Evolutionary conservation across 2,113 vertebrate genomes (phyloP).

Genomic region (Sinosuthora webbiana): DNA sequence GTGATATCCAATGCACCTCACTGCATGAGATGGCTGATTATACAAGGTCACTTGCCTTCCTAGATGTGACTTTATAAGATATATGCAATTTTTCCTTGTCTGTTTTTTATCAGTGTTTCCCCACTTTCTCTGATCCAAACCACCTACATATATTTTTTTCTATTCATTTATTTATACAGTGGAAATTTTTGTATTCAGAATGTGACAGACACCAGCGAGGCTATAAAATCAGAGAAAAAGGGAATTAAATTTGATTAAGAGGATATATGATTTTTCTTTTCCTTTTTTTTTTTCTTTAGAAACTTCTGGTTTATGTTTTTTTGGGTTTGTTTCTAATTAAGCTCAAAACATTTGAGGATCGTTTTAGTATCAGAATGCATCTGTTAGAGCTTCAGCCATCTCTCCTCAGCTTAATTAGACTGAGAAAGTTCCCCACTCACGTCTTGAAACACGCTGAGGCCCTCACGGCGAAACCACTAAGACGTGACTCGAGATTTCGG

Average conservation of each 20-base stretch:
- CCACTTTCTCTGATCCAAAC: not conserved
- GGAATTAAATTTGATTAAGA: not conserved
- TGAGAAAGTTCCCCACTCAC: not conserved
- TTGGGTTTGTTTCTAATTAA: not conserved
- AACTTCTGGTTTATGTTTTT: not conserved
- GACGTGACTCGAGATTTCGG: not conserved
- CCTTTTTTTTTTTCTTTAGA: not conserved
- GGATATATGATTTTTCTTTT: not conserved
- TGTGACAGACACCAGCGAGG: not conserved
- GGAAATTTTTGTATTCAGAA: constrained; percentile 5
- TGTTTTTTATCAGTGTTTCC: not conserved
- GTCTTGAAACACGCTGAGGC: not conserved
- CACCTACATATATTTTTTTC: not conserved
- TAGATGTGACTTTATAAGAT: not conserved
- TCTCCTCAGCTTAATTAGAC: not conserved
- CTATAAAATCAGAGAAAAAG: not conserved
- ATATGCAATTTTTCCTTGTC: not conserved
- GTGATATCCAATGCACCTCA: not conserved
- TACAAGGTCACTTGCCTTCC: not conserved
- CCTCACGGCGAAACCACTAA: not conserved
- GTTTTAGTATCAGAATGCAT: not conserved
- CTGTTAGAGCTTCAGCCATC: not conserved
- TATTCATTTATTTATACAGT: not conserved
- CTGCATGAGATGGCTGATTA: not conserved
- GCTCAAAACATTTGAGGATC: not conserved